Conservation (phyloP, 2,113 vertebrate species). For the Pica pica region DNA sequence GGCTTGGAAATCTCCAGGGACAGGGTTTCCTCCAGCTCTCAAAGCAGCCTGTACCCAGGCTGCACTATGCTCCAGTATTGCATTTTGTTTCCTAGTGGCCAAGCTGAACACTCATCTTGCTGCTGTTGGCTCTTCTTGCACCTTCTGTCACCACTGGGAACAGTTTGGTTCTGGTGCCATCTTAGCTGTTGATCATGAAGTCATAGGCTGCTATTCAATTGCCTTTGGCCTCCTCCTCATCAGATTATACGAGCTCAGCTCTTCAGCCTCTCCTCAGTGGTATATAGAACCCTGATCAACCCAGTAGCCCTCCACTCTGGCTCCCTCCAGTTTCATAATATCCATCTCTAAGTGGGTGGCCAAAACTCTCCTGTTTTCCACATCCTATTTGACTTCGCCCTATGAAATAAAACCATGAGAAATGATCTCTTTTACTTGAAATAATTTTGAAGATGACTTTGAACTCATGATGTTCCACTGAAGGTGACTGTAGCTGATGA, state of each 20-base stretch:
- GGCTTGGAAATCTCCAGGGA: neutral
- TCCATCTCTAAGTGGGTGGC: neutral
- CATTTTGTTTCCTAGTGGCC: neutral
- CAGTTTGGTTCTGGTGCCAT: neutral
- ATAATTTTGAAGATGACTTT: neutral
- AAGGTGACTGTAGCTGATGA: neutral
- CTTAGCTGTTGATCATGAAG: neutral
- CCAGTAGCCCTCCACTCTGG: neutral
- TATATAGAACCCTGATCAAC: neutral
- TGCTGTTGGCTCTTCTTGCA: neutral
- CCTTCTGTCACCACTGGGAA: neutral
- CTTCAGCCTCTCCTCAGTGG: neutral
- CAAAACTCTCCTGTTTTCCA: neutral
- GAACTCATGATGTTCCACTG: neutral
- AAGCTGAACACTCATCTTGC: neutral
- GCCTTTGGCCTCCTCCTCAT: neutral
- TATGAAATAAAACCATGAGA: neutral
- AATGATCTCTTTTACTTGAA: neutral
- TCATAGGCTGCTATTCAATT: neutral
- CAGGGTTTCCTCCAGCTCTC: accelerated
- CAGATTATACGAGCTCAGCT: neutral
- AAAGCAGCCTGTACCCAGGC: neutral
- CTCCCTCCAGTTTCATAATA: neutral
- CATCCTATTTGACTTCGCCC: neutral
- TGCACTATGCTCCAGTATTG: neutral